phyloP scores from a whole-genome alignment of 2,113 vertebrate genomes.

The Brevimyrus niger region DNA sequence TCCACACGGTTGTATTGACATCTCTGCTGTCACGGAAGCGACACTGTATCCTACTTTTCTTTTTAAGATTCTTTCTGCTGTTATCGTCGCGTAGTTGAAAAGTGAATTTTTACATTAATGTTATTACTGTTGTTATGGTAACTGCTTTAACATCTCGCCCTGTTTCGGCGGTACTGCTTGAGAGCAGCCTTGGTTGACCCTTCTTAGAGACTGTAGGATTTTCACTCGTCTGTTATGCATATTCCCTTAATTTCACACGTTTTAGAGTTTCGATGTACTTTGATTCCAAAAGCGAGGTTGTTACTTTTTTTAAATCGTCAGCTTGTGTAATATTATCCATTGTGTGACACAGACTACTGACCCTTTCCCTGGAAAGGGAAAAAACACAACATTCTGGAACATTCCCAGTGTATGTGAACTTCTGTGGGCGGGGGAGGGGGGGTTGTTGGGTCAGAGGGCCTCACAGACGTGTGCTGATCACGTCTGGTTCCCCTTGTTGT shows the following conservation, averaged over 20 bases:
- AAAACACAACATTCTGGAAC: constrained; percentile 6
- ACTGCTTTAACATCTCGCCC: background rate
- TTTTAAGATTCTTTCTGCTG: background rate
- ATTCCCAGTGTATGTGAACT: constrained; percentile 11
- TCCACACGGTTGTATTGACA: background rate
- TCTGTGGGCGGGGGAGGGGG: background rate
- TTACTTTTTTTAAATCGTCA: background rate
- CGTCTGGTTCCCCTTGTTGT: background rate
- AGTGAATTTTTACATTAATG: background rate
- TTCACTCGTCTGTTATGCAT: background rate
- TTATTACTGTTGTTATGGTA: constrained; percentile 2
- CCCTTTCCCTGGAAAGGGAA: background rate
- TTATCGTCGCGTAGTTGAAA: background rate
- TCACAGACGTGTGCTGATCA: background rate
- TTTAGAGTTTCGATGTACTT: background rate
- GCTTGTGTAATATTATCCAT: background rate
- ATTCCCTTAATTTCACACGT: background rate
- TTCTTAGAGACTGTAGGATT: background rate
- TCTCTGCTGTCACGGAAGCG: background rate
- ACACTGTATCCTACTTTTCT: background rate
- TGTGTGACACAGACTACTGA: background rate
- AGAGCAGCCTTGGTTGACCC: background rate
- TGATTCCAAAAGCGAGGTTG: background rate
- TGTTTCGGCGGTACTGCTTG: background rate
- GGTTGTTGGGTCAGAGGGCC: background rate